Evolutionary conservation across 2,888 invertebrate species (phyloP), one percentile per base, ranked within the genome.

Genomic region (Danaus chrysippus): DNA sequence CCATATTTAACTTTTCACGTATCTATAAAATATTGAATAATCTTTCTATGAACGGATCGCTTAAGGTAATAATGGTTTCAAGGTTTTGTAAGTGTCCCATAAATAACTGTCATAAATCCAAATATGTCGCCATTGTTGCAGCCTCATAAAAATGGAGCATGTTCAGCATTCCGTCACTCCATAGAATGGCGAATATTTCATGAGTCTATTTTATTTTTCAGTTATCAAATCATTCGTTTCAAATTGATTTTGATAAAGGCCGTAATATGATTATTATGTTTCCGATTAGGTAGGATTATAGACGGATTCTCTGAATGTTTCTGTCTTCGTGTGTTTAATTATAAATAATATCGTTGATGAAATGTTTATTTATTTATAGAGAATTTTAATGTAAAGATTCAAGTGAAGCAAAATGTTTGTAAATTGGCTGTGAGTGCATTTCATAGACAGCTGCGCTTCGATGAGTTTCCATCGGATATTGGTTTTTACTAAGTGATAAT

Each of bases 51-150:
- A 34, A n/a, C 17, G 10, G 17, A 56, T 44, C 46, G 43, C 60
- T 63, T 63, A 65, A 58, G 53, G 58, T 44, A 49, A 61, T 59
- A 63, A 52, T 42, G 64, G 56, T 60, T 60, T 61, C 55, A 58
- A 61, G 58, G 65, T 59, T 68, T 64, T 70, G 67, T 67, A 61
- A 67, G 67, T 62, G 54, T 65, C 56, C 60, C 64, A 67, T 70
- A 68, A 67, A 71, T 70, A 66, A 65, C 62, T 57, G n/a, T 42
- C 59, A 70, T 69, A 70, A 69, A 68, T 69, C 63, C 59, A 54
- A 57, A 58, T 59, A 66, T 59, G 60, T 65, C 62, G 65, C 62
- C 62, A 66, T 69, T 69, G 68, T 68, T 65, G 64, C 58, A 65
- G 58, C 44, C 57, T 60, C 59, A 56, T 65, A 66, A 67, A 66